These are phyloP conservation scores for Spinibarbus caldwelli DNA, from an alignment of 2,797 vertebrate genomes.

Conservation along the genomic window DNA sequence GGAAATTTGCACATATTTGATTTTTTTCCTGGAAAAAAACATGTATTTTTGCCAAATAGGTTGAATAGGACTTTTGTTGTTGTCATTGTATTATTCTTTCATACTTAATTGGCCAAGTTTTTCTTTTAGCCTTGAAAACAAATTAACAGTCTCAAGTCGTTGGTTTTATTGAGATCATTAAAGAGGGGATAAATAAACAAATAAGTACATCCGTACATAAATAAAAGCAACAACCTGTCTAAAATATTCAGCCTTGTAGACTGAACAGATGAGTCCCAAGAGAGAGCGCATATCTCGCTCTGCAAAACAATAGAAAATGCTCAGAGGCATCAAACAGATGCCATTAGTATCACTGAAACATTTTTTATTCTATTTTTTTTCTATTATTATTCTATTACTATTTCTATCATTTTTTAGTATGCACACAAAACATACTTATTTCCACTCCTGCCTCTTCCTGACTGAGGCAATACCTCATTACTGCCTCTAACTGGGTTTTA, in stretches of 20 bases:
- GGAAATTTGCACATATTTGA: neutral
- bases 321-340: constrained; percentile 20
- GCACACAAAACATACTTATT: neutral
- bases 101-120: neutral
- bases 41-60: neutral
- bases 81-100: neutral
- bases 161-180: neutral
- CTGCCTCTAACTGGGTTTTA: constrained; percentile 22
- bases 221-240: constrained; percentile 21
- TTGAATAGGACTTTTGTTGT: neutral
- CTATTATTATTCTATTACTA: no score
- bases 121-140: constrained; percentile 15
- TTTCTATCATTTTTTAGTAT: no score
- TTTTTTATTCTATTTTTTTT: constrained; percentile 11
- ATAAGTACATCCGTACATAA: neutral
- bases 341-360: constrained; percentile 8
- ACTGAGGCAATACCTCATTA: constrained; percentile 19
- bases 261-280: neutral
- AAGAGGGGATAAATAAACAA: neutral
- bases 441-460: neutral
- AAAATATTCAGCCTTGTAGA: neutral
- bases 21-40: neutral
- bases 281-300: neutral
- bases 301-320: constrained; percentile 20
- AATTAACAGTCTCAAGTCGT: constrained; percentile 3